Evolutionary conservation across 2,113 vertebrate species (phyloP), one percentile per base, ranked within the genome.

Genomic region (Lamprotornis superbus): DNA sequence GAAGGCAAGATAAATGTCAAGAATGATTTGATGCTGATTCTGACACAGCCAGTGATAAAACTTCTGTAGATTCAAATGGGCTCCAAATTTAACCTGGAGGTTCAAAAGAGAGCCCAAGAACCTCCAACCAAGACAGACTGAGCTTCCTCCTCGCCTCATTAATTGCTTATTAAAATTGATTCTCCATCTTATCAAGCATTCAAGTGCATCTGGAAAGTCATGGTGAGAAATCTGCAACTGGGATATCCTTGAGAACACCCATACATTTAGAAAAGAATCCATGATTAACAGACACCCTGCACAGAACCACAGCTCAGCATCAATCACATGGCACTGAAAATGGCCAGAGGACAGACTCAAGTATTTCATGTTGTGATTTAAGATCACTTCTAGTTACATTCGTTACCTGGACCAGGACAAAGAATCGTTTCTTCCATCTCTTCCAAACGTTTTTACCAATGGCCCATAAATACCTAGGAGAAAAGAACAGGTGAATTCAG

Each of bases 381-480:
- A 94, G 49, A 80, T 35, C 61, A 92, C n/a, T 93, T 84, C 42
- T 64, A 86, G 67, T 73, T 95, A 93, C 94, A 97, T 89, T 87
- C 91, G 95, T 98, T 98, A 99, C 99, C 99, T 99, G 99, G 47
- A 99, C 99, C 78, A 99, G 97, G 79, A 99, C 99, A 97, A 99
- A 99, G 97, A 99, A 99, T 50, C 99, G 98, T 93, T 99, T 99
- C 98, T 99, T 99, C 99, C 99, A 99, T 96, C 99, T 99, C 97
- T 99, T 99, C 99, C 99, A 99, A 87, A 99, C 99, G 42, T 99
- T 99, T 97, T 99, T 99, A 93, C 99, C 99, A 61, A 99, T 99
- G 89, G 98, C 98, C 99, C 99, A 99, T 65, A 99, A 98, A 97
- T 99, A 99, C 93, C 99, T 99, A 98, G 52, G 57, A 91, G 57